A percentile compares a stretch with the other conserved stretches of the same genome.
These are phyloP conservation scores for Gymnocheta viridis DNA, from an alignment of 2,888 invertebrate species.

Conservation along the genomic window DNA sequence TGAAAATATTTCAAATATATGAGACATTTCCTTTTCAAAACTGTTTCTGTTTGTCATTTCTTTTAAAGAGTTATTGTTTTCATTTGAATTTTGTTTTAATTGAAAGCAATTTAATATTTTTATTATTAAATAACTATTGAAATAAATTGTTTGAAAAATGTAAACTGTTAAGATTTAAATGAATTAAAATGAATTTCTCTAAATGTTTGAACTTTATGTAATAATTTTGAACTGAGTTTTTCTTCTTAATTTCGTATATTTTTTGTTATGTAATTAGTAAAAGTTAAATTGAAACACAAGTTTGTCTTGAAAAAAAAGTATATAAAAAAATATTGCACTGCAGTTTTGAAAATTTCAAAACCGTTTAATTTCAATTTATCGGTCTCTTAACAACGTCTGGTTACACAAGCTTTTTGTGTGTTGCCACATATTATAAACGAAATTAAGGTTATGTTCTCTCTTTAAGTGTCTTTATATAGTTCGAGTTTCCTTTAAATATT, in stretches of 20 bases:
- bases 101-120: not conserved
- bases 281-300: no score
- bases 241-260: no score
- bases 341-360: no score
- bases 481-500: not conserved
- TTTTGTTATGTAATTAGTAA: no score
- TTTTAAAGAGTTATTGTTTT: not conserved
- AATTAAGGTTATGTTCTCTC: conserved; percentile 54
- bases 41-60: conserved; percentile 25
- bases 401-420: conserved; percentile 45
- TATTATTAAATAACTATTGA: not conserved
- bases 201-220: not conserved
- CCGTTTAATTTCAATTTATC: not conserved
- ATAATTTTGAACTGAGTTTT: not conserved
- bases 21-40: conserved; percentile 57
- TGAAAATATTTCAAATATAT: conserved; percentile 9
- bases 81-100: not conserved
- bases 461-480: not conserved
- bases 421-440: not conserved
- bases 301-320: no score
- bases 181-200: not conserved
- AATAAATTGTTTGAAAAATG: not conserved
- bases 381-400: not conserved
- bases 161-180: no score
- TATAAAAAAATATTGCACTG: no score